A percentile compares a stretch with the other conserved stretches of the same genome.
phyloP scores from a whole-genome alignment of 1,140 invertebrate genomes.

The Zophobas morio region DNA sequence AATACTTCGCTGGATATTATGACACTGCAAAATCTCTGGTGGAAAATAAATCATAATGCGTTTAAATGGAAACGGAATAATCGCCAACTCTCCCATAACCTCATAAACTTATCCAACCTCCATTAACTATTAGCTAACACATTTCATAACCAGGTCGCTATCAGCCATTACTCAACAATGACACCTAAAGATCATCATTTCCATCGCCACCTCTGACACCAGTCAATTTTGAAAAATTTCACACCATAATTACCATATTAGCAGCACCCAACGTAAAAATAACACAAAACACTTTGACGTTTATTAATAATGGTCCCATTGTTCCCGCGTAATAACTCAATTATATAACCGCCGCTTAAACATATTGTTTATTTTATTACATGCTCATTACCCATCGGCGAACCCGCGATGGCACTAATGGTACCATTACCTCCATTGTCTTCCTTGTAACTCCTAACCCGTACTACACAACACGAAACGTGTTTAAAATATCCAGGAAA shows the following conservation, averaged over 20 bases:
- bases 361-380: constrained; percentile 40
- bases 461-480: no score
- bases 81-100: no score
- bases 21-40: no score
- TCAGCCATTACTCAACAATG: constrained; percentile 15
- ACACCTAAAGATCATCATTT: constrained; percentile 23
- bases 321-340: constrained; percentile 46
- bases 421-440: constrained; percentile 3
- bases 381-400: constrained; percentile 7
- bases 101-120: not conserved
- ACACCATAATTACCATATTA: constrained; percentile 32
- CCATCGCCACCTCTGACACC: constrained; percentile 6
- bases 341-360: constrained; percentile 43
- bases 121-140: constrained; percentile 19
- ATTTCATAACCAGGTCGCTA: constrained; percentile 25
- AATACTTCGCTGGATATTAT: no score
- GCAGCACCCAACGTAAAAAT: constrained; percentile 3
- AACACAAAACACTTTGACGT: constrained; percentile 31
- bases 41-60: no score
- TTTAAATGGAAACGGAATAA: no score
- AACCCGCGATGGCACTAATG: not conserved
- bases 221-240: constrained; percentile 15
- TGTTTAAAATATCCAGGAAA: no score
- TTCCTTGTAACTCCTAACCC: no score
- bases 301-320: constrained; percentile 43